Conservation (phyloP, 2,797 vertebrate species). For the Lepilemur septentrionalis region DNA sequence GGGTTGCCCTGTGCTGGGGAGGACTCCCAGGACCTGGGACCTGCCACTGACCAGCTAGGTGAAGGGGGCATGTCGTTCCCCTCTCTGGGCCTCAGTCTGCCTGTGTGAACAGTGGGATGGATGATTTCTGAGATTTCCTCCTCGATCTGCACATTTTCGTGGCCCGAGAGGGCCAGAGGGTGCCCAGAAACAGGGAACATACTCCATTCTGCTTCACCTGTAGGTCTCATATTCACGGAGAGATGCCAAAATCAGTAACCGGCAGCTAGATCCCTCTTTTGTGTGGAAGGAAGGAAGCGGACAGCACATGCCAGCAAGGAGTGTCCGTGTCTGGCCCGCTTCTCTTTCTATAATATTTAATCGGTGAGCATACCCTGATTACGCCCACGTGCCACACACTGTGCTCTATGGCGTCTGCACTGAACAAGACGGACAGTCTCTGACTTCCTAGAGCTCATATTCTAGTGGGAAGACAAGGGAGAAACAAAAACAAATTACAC, state of each 20-base stretch:
- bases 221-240: neutral
- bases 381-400: too few species aligned
- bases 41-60: neutral
- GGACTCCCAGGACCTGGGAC: neutral
- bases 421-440: neutral
- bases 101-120: neutral
- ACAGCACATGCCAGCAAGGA: rapidly evolving
- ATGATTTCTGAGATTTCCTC: neutral
- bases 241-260: neutral
- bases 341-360: too few species aligned
- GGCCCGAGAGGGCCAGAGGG: neutral
- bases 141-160: neutral
- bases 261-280: neutral
- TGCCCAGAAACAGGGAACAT: neutral
- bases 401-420: neutral
- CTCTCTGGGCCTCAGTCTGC: neutral
- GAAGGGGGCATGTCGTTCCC: neutral
- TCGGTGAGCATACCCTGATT: rapidly evolving
- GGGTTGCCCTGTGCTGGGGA: neutral
- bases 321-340: neutral
- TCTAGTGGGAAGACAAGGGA: neutral
- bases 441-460: neutral
- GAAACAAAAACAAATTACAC: neutral
- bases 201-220: neutral
- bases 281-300: neutral